These are phyloP conservation scores for Lates calcarifer DNA, from an alignment of 2,113 vertebrate genomes.

Conservation along the genomic window DNA sequence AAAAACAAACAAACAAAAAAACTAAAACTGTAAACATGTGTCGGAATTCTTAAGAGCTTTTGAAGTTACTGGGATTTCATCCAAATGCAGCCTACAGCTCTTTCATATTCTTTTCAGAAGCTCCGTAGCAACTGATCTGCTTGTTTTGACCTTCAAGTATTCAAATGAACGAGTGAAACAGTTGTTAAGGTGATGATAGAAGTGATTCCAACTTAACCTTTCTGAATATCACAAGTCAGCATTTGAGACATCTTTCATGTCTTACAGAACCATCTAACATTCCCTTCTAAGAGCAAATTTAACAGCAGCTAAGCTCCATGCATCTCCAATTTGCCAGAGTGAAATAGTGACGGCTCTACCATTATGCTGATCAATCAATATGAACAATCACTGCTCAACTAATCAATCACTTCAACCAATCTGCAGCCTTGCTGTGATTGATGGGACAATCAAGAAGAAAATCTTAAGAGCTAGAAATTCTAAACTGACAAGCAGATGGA, in stretches of 20 bases:
- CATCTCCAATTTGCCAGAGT: slow-evolving; percentile 30
- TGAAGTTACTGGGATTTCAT: not conserved
- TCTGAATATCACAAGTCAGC: not conserved
- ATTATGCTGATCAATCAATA: slow-evolving; percentile 55
- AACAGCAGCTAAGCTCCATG: not conserved
- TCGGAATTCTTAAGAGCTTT: not conserved
- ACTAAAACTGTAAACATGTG: no score
- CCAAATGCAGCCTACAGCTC: not conserved
- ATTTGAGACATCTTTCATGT: not conserved
- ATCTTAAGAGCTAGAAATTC: slow-evolving; percentile 49
- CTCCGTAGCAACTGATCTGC: not conserved
- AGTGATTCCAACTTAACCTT: not conserved
- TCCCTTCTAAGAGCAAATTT: slow-evolving; percentile 4
- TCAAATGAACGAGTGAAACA: not conserved
- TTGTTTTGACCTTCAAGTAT: not conserved
- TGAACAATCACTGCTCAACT: slow-evolving; percentile 50
- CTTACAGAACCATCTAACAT: not conserved
- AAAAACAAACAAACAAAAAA: no score
- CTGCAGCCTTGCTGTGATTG: slow-evolving; percentile 42
- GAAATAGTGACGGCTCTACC: slow-evolving; percentile 25
- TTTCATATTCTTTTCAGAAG: not conserved
- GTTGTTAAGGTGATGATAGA: not conserved
- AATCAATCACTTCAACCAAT: slow-evolving; percentile 61
- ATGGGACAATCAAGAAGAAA: slow-evolving; percentile 60
- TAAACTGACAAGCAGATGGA: slow-evolving; percentile 46